These are phyloP conservation scores for Xestia xanthographa DNA, from an alignment of 2,888 invertebrate species.

Conservation along the genomic window DNA sequence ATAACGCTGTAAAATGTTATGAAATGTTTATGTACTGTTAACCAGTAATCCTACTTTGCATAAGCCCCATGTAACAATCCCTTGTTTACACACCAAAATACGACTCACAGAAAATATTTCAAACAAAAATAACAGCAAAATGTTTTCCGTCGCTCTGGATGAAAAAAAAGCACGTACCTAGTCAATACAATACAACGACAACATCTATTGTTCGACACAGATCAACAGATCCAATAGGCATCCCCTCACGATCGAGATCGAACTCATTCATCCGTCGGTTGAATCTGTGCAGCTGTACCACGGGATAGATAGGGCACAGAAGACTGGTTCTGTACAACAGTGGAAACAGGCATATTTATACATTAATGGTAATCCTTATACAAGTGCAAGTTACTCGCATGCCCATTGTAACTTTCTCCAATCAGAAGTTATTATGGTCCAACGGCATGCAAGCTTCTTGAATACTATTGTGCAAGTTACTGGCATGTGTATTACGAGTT, in stretches of 20 bases:
- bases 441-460: neutral
- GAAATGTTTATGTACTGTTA: constrained; percentile 26
- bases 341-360: neutral
- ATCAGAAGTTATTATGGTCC: neutral
- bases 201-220: constrained; percentile 59
- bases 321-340: neutral
- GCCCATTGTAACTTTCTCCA: too few relatives aligned
- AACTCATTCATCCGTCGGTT: constrained; percentile 78
- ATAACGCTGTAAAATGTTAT: constrained; percentile 19
- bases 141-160: constrained; percentile 17
- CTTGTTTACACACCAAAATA: constrained; percentile 26
- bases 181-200: constrained; percentile 58
- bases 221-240: constrained; percentile 65
- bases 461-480: neutral
- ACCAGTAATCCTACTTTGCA: constrained; percentile 34
- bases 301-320: constrained; percentile 11
- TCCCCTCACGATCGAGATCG: constrained; percentile 79
- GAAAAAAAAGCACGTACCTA: constrained; percentile 45
- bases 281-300: constrained; percentile 65
- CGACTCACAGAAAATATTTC: neutral
- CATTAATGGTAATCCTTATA: neutral
- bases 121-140: constrained; percentile 12
- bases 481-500: neutral
- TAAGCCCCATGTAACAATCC: constrained; percentile 19
- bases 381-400: neutral